Evolutionary conservation across 2,113 vertebrate species (phyloP).

Genomic region (Otolemur garnettii): DNA sequence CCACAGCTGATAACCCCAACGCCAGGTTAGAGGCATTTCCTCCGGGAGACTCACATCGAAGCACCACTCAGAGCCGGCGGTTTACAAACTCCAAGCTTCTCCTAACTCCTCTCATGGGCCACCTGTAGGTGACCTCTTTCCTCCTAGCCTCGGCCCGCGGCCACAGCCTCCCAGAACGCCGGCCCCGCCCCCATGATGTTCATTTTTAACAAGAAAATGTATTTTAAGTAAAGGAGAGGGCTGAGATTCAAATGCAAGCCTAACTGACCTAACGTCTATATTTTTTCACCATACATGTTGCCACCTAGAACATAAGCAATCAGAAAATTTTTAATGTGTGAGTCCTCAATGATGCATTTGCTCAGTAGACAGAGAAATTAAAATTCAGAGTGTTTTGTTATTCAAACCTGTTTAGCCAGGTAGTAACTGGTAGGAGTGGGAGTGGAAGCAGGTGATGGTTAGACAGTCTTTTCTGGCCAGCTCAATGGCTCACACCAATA

Average conservation of each 20-base stretch:
- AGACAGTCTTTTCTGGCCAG: not conserved
- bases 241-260: not conserved
- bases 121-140: not conserved
- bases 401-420: no score
- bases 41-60: not conserved
- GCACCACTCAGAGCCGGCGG: no score
- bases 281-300: not conserved
- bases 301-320: not conserved
- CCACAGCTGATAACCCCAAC: not conserved
- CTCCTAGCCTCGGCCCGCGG: not conserved
- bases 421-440: not conserved
- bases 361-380: not conserved
- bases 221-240: not conserved
- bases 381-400: not conserved
- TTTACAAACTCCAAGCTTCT: not conserved
- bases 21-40: not conserved
- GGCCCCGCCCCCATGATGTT: conserved; percentile 61
- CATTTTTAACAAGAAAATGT: not conserved
- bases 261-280: not conserved
- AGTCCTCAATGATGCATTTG: not conserved
- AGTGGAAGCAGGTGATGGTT: not conserved
- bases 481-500: no score
- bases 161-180: not conserved
- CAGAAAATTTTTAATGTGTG: not conserved
- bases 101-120: fast-evolving